Evolutionary conservation across 1,140 invertebrate species (phyloP).

Genomic region (Penaeus chinensis): DNA sequence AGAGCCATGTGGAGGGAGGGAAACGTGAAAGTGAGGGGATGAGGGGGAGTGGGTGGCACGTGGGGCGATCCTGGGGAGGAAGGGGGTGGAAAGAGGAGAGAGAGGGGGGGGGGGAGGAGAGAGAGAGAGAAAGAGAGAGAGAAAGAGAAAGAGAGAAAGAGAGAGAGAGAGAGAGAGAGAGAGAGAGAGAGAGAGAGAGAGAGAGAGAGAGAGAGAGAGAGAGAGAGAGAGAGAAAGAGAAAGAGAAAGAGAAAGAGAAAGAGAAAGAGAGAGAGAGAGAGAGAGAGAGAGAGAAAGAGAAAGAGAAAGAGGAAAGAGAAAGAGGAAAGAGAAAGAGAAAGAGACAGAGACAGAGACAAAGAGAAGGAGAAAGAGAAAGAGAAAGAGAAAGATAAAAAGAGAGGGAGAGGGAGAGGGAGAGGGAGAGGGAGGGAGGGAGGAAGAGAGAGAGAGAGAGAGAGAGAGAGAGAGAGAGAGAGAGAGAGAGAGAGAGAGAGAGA

Average conservation of each 20-base stretch:
- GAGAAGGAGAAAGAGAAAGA: not conserved
- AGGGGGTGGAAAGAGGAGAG: not conserved
- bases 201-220: not conserved
- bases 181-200: not conserved
- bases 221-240: not conserved
- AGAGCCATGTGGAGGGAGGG: too few relatives aligned
- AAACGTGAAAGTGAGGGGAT: not conserved
- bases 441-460: not conserved
- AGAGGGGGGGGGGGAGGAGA: not conserved
- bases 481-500: not conserved
- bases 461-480: not conserved
- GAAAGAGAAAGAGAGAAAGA: not conserved
- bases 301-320: too few relatives aligned
- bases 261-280: not conserved
- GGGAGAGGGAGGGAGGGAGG: not conserved
- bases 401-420: too few relatives aligned
- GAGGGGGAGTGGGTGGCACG: not conserved
- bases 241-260: not conserved
- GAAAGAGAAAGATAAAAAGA: not conserved
- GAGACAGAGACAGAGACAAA: not conserved
- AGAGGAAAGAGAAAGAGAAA: too few relatives aligned
- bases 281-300: not conserved
- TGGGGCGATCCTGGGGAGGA: not conserved
- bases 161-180: not conserved
- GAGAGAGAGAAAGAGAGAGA: not conserved